Percentiles rank a stretch among this genome's conserved stretches.
These are phyloP conservation scores for Corbicula japonica DNA, from an alignment of 2,888 invertebrate species.

Conservation along the genomic window DNA sequence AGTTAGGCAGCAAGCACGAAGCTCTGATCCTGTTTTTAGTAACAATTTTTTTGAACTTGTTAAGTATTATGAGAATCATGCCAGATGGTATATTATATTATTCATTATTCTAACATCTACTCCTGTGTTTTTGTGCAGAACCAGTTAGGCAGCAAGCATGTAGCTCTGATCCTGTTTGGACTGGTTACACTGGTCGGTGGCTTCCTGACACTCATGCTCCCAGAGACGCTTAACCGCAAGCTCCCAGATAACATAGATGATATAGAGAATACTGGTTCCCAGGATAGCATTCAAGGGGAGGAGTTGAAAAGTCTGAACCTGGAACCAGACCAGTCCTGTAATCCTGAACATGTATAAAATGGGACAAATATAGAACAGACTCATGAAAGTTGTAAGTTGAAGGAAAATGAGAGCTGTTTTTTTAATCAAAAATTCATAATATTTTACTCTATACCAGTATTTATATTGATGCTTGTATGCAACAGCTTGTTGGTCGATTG, in stretches of 20 bases:
- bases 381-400: too few relatives aligned
- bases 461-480: too few relatives aligned
- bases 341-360: too few relatives aligned
- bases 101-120: too few relatives aligned
- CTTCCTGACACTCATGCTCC: constrained; percentile 72
- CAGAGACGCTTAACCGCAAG: constrained; percentile 78
- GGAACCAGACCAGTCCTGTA: background rate
- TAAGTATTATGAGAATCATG: too few relatives aligned
- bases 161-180: constrained; percentile 78
- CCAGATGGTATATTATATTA: too few relatives aligned
- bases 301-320: constrained; percentile 33
- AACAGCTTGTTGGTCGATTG: too few relatives aligned
- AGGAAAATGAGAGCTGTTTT: too few relatives aligned
- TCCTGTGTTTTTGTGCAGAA: constrained; percentile 66
- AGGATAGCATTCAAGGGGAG: constrained; percentile 27
- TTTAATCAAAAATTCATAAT: background rate
- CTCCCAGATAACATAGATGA: constrained; percentile 80
- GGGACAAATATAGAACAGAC: too few relatives aligned
- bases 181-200: constrained; percentile 73
- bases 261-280: constrained; percentile 61
- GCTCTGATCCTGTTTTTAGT: constrained; percentile 74
- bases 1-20: constrained; percentile 66
- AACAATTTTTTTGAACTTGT: too few relatives aligned
- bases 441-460: too few relatives aligned
- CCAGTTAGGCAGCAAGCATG: constrained; percentile 64